phyloP scores from a whole-genome alignment of 2,113 vertebrate species.

The Marcusenius ussheri region DNA sequence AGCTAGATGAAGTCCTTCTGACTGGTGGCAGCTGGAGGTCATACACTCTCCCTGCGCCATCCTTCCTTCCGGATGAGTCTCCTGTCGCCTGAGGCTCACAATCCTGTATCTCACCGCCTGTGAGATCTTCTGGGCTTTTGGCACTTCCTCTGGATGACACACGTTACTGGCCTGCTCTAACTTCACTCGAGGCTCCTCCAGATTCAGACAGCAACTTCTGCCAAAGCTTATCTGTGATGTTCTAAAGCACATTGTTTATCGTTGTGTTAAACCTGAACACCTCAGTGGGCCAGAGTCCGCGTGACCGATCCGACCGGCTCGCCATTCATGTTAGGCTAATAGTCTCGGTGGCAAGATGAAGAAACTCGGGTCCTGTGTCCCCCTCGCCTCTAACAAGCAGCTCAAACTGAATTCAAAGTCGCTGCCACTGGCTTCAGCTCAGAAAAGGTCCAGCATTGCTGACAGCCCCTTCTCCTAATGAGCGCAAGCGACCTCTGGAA shows the following conservation, averaged over 20 bases:
- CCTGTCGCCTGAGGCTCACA: not conserved
- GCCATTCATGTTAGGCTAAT: not conserved
- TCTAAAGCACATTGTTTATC: not conserved
- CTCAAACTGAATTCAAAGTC: slow-evolving; percentile 15
- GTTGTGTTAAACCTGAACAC: not conserved
- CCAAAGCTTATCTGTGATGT: not conserved
- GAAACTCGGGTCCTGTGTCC: not conserved
- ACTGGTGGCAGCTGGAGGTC: not conserved
- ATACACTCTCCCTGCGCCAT: not conserved
- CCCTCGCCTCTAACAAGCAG: not conserved
- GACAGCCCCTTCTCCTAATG: not conserved
- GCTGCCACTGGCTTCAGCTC: not conserved
- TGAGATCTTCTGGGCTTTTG: not conserved
- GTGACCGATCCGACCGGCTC: not conserved
- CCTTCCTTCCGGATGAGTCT: slow-evolving; percentile 6
- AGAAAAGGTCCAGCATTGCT: slow-evolving; percentile 14
- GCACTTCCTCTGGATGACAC: not conserved
- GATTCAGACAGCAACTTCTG: not conserved
- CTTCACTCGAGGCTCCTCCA: not conserved
- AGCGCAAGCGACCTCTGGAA: not conserved
- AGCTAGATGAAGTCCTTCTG: not conserved
- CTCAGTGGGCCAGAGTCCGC: not conserved
- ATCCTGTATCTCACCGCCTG: slow-evolving; percentile 2
- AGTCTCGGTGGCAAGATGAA: not conserved
- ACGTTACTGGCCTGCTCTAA: not conserved